Evolutionary conservation across 2,113 vertebrate genomes (phyloP), one percentile per base, ranked within the genome.

Genomic region (Gallinago jamesoni): DNA sequence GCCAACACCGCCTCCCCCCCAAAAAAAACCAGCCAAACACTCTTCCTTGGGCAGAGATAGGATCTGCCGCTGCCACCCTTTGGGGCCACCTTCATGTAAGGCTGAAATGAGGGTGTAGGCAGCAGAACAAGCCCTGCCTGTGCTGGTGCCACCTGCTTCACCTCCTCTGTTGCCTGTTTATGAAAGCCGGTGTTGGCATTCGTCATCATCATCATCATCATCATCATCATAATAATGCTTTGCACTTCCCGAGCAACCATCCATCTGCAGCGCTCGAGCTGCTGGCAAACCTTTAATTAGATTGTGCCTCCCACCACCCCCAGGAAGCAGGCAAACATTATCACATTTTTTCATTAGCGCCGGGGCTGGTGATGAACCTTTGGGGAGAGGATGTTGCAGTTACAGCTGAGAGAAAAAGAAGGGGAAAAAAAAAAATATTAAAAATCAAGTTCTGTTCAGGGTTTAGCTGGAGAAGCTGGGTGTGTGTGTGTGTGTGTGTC

Each of bases 271-370:
- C 15, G 6, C 85, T 52, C 0, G 5, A 66, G 93, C 87, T 89
- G 68, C 89, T 94, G 89, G 87, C 76, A 86, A 89, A 91, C 64
- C 87, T 96, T 88, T 95, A 87, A 95, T 96, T 94, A 95, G 95
- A 73, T 75, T n/a, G 73, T 50, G 76, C 89, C 79, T 94, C 85
- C 92, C 73, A 43, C 84, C 77, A 60, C 64, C 84, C 57, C 41
- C 72, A 47, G 79, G 87, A 91, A 91, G 69, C 3, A 92, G 91
- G 62, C 79, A 74, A 94, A 89, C 31, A 90, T 87, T 57, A 88
- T 78, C 83, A 14, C 76, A 53, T 94, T 78, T 89, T 87, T 93
- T 94, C 89, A 84, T 96, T 82, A 96, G 75, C 64, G 10, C 59
- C 5, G 39, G 68, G 93, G 63, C 53, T 57, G 47, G 21, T 21